Conservation (phyloP, 2,888 invertebrate genomes). For the Apodemia duryi region DNA sequence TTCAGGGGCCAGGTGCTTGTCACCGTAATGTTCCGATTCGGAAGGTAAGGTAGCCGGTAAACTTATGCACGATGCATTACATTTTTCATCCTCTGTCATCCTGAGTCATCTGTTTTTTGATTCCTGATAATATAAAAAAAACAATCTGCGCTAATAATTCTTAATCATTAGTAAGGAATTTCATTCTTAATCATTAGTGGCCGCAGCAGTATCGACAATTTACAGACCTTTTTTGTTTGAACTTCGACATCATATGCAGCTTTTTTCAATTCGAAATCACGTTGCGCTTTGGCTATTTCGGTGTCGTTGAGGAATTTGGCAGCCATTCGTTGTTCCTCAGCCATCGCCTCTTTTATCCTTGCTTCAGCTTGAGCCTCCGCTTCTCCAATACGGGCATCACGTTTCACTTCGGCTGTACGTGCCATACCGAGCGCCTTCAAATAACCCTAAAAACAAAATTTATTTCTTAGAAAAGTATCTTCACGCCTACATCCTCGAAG, state of each 20-base stretch:
- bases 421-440: slow-evolving; percentile 96
- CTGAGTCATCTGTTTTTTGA: too few species aligned
- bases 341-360: slow-evolving; percentile 95
- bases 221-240: slow-evolving; percentile 89
- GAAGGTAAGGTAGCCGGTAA: too few species aligned
- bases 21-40: too few species aligned
- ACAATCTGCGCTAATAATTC: too few species aligned
- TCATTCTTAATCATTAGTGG: too few species aligned
- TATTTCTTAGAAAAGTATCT: too few species aligned
- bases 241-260: slow-evolving; percentile 98
- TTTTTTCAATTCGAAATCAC: slow-evolving; percentile 98
- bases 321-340: slow-evolving; percentile 97
- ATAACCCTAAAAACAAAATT: slow-evolving; percentile 83
- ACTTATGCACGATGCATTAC: too few species aligned
- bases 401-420: slow-evolving; percentile 95
- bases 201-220: background rate
- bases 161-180: too few species aligned
- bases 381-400: slow-evolving; percentile 98
- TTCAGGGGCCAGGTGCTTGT: too few species aligned
- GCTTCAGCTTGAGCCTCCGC: slow-evolving; percentile 97
- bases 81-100: too few species aligned
- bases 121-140: too few species aligned
- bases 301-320: slow-evolving; percentile 96
- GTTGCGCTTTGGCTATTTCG: slow-evolving; percentile 97
- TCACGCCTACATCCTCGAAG: too few species aligned